Evolutionary conservation across 1,140 invertebrate species (phyloP).

Genomic region (Hermetia illucens): DNA sequence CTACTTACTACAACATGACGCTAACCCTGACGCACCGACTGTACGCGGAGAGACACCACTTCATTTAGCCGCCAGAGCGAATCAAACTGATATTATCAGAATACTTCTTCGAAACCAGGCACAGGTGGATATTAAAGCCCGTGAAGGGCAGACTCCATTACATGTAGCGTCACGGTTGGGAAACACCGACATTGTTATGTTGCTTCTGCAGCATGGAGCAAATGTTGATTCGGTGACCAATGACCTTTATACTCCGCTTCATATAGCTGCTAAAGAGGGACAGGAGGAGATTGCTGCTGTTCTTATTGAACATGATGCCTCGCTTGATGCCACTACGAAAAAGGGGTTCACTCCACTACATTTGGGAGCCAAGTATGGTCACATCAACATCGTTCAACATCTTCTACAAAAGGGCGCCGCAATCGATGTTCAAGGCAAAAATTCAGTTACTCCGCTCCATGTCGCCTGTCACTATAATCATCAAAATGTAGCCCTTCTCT

Average conservation of each 20-base stretch:
- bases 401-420: constrained; percentile 75
- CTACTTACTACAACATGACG: constrained; percentile 86
- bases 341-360: constrained; percentile 97
- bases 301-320: constrained; percentile 87
- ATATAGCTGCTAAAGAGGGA: constrained; percentile 95
- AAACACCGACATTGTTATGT: constrained; percentile 84
- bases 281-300: constrained; percentile 66
- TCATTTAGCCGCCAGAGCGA: constrained; percentile 91
- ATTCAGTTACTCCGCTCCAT: constrained; percentile 93
- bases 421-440: constrained; percentile 92
- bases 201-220: constrained; percentile 83
- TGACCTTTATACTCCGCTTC: constrained; percentile 90
- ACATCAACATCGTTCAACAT: constrained; percentile 79
- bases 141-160: constrained; percentile 86
- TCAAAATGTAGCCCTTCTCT: constrained; percentile 75
- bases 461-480: constrained; percentile 97
- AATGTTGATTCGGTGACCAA: constrained; percentile 75
- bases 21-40: constrained; percentile 85
- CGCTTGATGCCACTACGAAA: constrained; percentile 77
- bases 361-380: constrained; percentile 94
- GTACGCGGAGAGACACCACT: constrained; percentile 94
- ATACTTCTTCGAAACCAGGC: constrained; percentile 91
- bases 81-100: constrained; percentile 91
- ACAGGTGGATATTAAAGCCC: constrained; percentile 84
- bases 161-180: constrained; percentile 86